Conservation (phyloP, 2,113 vertebrate genomes). For the Hippocampus barbouri region DNA sequence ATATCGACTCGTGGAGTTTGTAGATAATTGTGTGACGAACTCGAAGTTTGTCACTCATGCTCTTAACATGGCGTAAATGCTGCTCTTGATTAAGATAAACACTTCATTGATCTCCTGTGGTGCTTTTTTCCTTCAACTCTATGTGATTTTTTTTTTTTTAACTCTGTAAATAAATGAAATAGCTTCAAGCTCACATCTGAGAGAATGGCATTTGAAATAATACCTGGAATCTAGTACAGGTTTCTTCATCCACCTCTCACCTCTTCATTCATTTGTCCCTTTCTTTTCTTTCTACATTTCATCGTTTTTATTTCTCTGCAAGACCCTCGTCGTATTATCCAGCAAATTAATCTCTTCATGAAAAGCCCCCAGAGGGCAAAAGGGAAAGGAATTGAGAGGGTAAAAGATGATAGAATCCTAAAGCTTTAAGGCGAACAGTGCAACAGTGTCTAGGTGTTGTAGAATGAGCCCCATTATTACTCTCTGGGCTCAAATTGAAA, state of each 20-base stretch:
- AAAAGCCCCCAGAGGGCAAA: slow-evolving; percentile 35
- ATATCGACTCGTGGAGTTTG: not conserved
- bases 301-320: slow-evolving; percentile 20
- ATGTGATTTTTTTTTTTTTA: not conserved
- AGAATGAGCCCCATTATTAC: slow-evolving; percentile 71
- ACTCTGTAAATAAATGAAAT: slow-evolving; percentile 54
- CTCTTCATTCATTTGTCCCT: slow-evolving; percentile 45
- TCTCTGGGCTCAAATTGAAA: slow-evolving; percentile 73
- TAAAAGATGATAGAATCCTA: slow-evolving; percentile 61
- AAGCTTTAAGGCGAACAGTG: slow-evolving; percentile 56
- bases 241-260: slow-evolving; percentile 46
- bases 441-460: slow-evolving; percentile 62
- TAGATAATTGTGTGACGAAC: not conserved
- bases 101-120: not conserved
- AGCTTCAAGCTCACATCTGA: slow-evolving; percentile 60
- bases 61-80: not conserved
- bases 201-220: slow-evolving; percentile 40
- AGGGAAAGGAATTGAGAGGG: slow-evolving; percentile 46
- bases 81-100: not conserved
- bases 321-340: slow-evolving; percentile 32
- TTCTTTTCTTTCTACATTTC: slow-evolving; percentile 30
- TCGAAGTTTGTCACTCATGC: not conserved
- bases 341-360: slow-evolving; percentile 65
- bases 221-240: slow-evolving; percentile 31
- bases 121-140: slow-evolving; percentile 37